Conservation (phyloP, 1,140 invertebrate species). For the Marisa cornuarietis region DNA sequence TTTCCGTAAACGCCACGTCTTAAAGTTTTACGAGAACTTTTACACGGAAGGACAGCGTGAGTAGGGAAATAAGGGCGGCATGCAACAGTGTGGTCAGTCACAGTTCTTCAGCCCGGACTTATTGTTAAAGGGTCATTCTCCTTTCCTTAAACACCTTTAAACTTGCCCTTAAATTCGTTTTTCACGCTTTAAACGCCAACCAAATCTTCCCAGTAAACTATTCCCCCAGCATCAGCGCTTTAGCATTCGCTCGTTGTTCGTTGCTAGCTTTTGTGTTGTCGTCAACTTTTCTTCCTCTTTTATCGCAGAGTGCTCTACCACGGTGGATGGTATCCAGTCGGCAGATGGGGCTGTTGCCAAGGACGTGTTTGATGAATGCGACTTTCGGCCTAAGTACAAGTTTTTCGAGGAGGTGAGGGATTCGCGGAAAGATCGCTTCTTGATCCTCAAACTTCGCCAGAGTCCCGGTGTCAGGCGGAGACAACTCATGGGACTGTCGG, state of each 20-base stretch:
- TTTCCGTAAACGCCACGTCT: no score
- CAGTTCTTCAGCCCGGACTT: no score
- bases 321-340: conserved; percentile 32
- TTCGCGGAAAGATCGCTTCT: conserved; percentile 43
- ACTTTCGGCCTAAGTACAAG: conserved; percentile 53
- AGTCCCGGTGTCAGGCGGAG: conserved; percentile 39
- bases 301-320: conserved; percentile 30
- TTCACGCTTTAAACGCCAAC: no score
- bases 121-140: no score
- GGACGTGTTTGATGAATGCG: conserved; percentile 22
- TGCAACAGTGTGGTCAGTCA: no score
- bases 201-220: not conserved
- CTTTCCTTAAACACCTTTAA: no score
- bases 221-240: not conserved
- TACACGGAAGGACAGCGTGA: no score
- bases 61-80: no score
- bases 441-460: conserved; percentile 47
- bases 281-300: conserved; percentile 18
- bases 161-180: no score
- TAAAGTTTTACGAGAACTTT: no score
- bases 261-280: not conserved
- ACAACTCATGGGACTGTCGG: conserved; percentile 15
- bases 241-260: no score
- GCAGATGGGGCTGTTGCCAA: conserved; percentile 33
- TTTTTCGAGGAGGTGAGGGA: conserved; percentile 51